phyloP scores from a whole-genome alignment of 1,140 invertebrate species.

The Nephila pilipes region DNA sequence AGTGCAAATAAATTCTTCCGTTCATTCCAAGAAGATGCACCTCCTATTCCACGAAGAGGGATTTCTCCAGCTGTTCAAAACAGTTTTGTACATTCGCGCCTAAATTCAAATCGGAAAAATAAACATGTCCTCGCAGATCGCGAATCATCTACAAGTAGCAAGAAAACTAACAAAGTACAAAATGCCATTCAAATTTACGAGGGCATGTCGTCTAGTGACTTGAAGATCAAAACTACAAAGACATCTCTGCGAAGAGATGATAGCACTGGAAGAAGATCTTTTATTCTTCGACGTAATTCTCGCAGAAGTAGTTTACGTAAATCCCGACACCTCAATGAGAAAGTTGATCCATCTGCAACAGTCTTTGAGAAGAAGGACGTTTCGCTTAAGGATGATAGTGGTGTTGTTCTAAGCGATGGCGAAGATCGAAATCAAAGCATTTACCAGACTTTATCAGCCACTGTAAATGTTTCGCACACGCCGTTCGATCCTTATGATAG shows the following conservation, averaged over 20 bases:
- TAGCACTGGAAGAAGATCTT: background rate
- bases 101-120: background rate
- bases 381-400: constrained; percentile 18
- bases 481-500: constrained; percentile 54
- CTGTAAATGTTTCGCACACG: background rate
- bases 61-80: constrained; percentile 39
- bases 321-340: background rate
- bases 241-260: background rate
- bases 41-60: constrained; percentile 49
- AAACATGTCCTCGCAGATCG: background rate
- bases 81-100: background rate
- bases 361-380: background rate
- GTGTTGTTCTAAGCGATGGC: background rate
- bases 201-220: constrained; percentile 42
- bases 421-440: constrained; percentile 9
- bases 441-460: constrained; percentile 12
- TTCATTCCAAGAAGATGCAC: background rate
- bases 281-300: background rate
- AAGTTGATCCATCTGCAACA: background rate
- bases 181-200: constrained; percentile 63
- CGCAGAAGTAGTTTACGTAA: constrained; percentile 53
- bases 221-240: constrained; percentile 5
- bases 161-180: constrained; percentile 3
- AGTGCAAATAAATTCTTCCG: constrained; percentile 37
- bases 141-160: background rate